These are phyloP conservation scores for Mungos mungo DNA, from an alignment of 2,113 vertebrate species.

Conservation along the genomic window DNA sequence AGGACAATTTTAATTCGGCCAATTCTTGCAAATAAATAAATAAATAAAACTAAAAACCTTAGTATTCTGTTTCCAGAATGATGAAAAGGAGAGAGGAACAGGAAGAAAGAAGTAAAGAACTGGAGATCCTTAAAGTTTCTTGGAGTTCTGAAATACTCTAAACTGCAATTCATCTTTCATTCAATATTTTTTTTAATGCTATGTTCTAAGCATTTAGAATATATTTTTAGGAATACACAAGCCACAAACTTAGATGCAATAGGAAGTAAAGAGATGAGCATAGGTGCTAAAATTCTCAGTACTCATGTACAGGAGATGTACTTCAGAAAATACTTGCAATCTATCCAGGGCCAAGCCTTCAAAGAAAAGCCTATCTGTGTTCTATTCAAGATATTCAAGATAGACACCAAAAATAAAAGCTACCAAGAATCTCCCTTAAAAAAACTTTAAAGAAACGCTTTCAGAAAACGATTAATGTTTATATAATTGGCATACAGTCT, in stretches of 20 bases:
- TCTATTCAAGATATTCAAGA: conserved; percentile 35
- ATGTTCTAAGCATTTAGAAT: conserved; percentile 51
- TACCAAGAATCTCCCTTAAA: conserved; percentile 13
- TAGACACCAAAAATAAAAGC: conserved; percentile 26
- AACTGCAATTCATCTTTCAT: conserved; percentile 44
- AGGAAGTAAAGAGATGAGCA: conserved; percentile 4
- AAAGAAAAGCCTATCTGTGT: not conserved
- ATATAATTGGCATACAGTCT: conserved; percentile 29
- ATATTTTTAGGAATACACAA: conserved; percentile 43
- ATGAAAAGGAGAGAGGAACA: not conserved
- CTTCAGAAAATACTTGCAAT: conserved; percentile 42
- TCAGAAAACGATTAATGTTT: conserved; percentile 38
- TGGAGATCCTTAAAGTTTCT: conserved; percentile 32
- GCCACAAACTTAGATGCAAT: conserved; percentile 14
- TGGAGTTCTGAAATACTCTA: conserved; percentile 46
- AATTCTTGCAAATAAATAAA: not conserved
- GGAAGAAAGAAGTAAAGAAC: not conserved
- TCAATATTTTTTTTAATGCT: conserved; percentile 19
- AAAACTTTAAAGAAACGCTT: conserved; percentile 15
- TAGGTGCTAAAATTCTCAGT: conserved; percentile 35
- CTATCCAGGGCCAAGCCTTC: conserved; percentile 37
- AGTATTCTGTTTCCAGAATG: conserved; percentile 47
- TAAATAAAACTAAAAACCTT: not conserved
- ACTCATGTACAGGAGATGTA: not conserved
- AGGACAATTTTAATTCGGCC: conserved; percentile 51